Conservation (phyloP, 2,888 invertebrate species). For the Pandemis heparana region DNA sequence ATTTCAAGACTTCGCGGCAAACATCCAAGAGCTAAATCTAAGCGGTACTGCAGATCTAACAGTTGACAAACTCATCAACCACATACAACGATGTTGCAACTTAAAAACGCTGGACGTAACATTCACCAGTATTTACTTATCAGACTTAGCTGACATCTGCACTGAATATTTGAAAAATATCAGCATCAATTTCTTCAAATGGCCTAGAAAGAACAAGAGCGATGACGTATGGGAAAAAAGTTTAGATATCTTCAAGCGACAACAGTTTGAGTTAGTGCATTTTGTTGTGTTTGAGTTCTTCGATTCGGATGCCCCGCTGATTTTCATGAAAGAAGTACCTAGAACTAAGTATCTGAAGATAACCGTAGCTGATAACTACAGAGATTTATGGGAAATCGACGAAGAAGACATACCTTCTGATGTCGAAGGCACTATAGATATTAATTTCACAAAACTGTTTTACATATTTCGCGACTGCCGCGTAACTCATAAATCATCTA, state of each 20-base stretch:
- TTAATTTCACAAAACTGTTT: slow-evolving; percentile 48
- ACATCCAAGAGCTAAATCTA: slow-evolving; percentile 54
- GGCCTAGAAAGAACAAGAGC: slow-evolving; percentile 47
- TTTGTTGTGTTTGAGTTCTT: slow-evolving; percentile 57
- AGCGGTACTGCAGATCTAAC: slow-evolving; percentile 56
- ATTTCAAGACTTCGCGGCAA: slow-evolving; percentile 49
- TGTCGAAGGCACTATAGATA: slow-evolving; percentile 39
- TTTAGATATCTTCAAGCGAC: slow-evolving; percentile 50
- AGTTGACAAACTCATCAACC: slow-evolving; percentile 49
- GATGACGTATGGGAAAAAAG: slow-evolving; percentile 48
- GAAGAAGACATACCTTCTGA: slow-evolving; percentile 42
- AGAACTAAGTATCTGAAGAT: slow-evolving; percentile 52
- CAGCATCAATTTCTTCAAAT: slow-evolving; percentile 57
- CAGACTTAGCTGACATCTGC: slow-evolving; percentile 54
- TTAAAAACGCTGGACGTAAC: slow-evolving; percentile 57
- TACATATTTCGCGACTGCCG: slow-evolving; percentile 56
- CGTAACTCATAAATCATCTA: slow-evolving; percentile 53
- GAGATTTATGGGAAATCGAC: slow-evolving; percentile 49
- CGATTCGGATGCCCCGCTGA: slow-evolving; percentile 52
- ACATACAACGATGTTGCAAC: slow-evolving; percentile 49
- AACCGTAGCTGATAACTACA: slow-evolving; percentile 58
- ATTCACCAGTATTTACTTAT: slow-evolving; percentile 57
- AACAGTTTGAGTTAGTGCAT: slow-evolving; percentile 53
- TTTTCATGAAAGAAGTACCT: slow-evolving; percentile 53
- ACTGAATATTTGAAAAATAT: slow-evolving; percentile 53